Conservation (phyloP, 2,113 vertebrate genomes). For the Callaeas wilsoni region DNA sequence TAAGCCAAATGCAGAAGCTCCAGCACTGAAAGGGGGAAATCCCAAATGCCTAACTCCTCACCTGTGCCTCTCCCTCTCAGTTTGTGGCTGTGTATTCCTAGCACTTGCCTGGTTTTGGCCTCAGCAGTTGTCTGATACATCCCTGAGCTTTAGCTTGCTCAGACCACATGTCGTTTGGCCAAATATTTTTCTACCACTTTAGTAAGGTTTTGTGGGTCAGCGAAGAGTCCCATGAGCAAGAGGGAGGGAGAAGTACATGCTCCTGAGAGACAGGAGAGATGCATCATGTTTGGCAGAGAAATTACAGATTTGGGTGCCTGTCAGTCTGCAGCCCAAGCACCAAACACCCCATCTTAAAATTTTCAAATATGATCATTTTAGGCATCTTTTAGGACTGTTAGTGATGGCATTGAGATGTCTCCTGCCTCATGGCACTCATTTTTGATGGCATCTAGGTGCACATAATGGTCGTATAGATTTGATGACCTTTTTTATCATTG, state of each 20-base stretch:
- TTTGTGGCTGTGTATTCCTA: neutral
- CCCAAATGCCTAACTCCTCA: neutral
- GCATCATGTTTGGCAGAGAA: neutral
- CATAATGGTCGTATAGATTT: neutral
- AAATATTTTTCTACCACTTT: neutral
- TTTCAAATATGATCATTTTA: neutral
- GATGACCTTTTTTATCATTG: neutral
- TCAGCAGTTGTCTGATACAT: neutral
- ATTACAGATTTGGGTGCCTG: neutral
- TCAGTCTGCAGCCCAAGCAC: neutral
- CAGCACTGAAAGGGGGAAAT: neutral
- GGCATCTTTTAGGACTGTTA: neutral
- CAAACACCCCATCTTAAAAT: neutral
- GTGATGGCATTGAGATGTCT: neutral
- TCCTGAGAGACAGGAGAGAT: neutral
- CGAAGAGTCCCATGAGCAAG: neutral
- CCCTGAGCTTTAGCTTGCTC: neutral
- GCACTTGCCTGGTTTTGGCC: accelerated
- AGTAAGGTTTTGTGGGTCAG: neutral
- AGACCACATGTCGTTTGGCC: neutral
- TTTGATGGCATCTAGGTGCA: neutral
- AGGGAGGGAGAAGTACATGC: neutral
- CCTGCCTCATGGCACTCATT: accelerated
- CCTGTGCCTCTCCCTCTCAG: neutral
- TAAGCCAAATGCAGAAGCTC: neutral